Conservation (phyloP, 2,888 invertebrate genomes). For the Drosophila hawaiiensis region DNA sequence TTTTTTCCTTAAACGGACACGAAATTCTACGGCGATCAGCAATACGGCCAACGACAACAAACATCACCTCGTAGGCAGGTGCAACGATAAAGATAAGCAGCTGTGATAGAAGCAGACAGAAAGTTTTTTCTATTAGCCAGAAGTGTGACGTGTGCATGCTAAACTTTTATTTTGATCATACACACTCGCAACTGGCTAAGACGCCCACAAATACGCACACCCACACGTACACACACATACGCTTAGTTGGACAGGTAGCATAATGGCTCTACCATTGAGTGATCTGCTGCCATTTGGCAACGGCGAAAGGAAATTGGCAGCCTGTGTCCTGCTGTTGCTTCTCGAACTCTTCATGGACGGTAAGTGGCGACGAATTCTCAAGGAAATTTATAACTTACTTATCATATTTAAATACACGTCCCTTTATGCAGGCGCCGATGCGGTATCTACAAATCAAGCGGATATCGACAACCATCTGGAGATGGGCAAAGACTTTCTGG, state of each 20-base stretch:
- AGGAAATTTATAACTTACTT: background rate
- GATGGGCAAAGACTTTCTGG: slow-evolving; percentile 95
- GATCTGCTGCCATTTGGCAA: slow-evolving; percentile 76
- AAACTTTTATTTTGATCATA: slow-evolving; percentile 12
- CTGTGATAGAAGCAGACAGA: slow-evolving; percentile 35
- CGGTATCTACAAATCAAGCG: slow-evolving; percentile 86
- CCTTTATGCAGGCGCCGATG: slow-evolving; percentile 88
- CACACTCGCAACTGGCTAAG: slow-evolving; percentile 24
- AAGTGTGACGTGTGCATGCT: slow-evolving; percentile 59
- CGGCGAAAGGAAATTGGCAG: slow-evolving; percentile 88
- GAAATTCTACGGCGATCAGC: slow-evolving; percentile 31
- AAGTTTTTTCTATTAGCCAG: background rate
- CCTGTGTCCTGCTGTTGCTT: slow-evolving; percentile 89
- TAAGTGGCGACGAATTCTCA: slow-evolving; percentile 83
- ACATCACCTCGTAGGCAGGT: slow-evolving; percentile 34
- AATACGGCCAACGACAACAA: slow-evolving; percentile 22
- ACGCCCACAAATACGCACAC: slow-evolving; percentile 36
- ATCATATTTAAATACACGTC: slow-evolving; percentile 52
- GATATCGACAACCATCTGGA: slow-evolving; percentile 98
- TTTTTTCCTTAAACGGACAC: slow-evolving; percentile 46
- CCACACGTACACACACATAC: background rate
- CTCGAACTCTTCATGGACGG: slow-evolving; percentile 90
- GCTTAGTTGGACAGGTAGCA: slow-evolving; percentile 11
- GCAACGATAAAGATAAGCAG: slow-evolving; percentile 49
- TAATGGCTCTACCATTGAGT: slow-evolving; percentile 76